Percentiles rank a stretch among this genome's conserved stretches.
Conservation (phyloP, 2,888 invertebrate species). For the Heteropelma amictum region DNA sequence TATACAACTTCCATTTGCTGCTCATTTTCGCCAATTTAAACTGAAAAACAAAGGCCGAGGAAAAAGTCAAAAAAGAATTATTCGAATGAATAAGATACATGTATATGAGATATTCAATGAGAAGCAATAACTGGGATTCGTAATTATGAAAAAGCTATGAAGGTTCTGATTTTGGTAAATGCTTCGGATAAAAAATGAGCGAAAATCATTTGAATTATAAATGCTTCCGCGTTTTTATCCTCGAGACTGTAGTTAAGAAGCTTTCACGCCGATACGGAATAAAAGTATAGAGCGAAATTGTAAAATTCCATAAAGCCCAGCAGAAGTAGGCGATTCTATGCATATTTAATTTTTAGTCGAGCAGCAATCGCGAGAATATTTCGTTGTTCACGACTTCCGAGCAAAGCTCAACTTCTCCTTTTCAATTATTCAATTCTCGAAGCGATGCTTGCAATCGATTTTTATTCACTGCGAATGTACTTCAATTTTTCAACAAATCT, state of each 20-base stretch:
- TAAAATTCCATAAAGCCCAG: constrained; percentile 35
- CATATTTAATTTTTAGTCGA: constrained; percentile 49
- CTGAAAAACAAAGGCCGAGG: no score
- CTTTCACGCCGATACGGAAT: constrained; percentile 14
- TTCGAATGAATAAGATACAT: no score
- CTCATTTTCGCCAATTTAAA: no score
- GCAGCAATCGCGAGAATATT: neutral
- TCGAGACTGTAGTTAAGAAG: neutral
- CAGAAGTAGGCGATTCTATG: constrained; percentile 39
- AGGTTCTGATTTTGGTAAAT: no score
- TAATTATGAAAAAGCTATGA: no score
- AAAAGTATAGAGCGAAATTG: constrained; percentile 26
- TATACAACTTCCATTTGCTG: no score
- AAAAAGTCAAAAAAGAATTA: no score
- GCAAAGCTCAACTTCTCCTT: constrained; percentile 40
- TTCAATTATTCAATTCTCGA: constrained; percentile 29
- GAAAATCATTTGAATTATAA: neutral
- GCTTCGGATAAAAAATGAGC: no score
- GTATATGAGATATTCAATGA: no score
- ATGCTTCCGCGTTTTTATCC: neutral
- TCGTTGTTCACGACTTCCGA: constrained; percentile 20
- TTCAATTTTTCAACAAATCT: neutral
- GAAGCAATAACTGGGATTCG: no score
- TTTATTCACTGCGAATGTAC: no score
- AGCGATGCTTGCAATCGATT: constrained; percentile 29